These are phyloP conservation scores for Steinernema scapterisci DNA, from an alignment of 2,888 invertebrate genomes.

Conservation along the genomic window DNA sequence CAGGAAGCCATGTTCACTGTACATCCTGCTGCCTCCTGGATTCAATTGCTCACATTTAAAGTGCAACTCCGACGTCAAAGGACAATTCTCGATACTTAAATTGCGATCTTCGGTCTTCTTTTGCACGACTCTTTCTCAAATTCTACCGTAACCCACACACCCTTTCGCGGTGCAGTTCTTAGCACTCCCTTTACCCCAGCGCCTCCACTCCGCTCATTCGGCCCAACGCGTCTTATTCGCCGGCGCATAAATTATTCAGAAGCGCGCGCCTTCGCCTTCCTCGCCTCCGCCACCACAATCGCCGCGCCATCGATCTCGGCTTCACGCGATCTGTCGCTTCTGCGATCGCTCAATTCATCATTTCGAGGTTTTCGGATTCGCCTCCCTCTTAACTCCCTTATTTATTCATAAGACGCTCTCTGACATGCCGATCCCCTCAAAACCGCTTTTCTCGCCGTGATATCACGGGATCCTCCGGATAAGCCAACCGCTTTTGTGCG, in stretches of 20 bases:
- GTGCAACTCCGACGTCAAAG: too few relatives aligned
- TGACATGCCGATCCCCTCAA: neutral
- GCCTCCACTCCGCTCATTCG: neutral
- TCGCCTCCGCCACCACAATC: slow-evolving; percentile 18
- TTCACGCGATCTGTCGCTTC: slow-evolving; percentile 30
- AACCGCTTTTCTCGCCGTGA: neutral
- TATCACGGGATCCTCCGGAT: neutral
- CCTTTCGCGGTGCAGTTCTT: too few relatives aligned
- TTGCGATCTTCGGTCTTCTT: neutral
- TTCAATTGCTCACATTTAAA: too few relatives aligned
- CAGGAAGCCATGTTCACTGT: too few relatives aligned
- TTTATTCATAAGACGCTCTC: slow-evolving; percentile 29
- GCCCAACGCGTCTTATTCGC: neutral
- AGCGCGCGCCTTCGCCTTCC: slow-evolving; percentile 21
- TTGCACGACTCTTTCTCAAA: neutral
- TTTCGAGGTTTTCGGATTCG: neutral
- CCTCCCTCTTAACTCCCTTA: neutral
- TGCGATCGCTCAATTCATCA: slow-evolving; percentile 23
- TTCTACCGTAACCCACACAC: too few relatives aligned
- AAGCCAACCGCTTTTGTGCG: neutral
- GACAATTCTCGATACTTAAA: too few relatives aligned
- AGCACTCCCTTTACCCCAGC: too few relatives aligned
- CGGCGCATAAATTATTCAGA: slow-evolving; percentile 21
- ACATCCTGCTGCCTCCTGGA: too few relatives aligned
- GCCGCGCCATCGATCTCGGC: slow-evolving; percentile 28